Evolutionary conservation across 2,113 vertebrate genomes (phyloP).

Genomic region (Hippocampus mohnikei): DNA sequence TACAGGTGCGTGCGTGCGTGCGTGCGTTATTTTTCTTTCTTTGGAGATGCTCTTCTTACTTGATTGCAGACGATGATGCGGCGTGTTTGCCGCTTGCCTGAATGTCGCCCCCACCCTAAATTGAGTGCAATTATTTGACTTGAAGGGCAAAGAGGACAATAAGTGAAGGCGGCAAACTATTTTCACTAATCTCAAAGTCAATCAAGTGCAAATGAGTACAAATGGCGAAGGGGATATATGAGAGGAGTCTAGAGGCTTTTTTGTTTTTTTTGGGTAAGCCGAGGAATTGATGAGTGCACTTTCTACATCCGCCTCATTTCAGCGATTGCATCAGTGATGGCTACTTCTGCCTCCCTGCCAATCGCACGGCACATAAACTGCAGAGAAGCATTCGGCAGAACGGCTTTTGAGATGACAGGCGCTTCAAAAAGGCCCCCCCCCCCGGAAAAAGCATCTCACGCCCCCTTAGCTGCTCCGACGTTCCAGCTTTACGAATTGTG

Average conservation of each 20-base stretch:
- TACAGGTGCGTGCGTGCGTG: conserved; percentile 85
- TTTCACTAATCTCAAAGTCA: neutral
- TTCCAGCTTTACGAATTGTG: too few species aligned
- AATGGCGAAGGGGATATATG: neutral
- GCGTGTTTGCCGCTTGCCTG: conserved; percentile 17
- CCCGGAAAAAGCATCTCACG: neutral
- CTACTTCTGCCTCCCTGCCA: too few species aligned
- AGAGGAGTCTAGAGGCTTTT: neutral
- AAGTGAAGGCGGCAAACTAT: neutral
- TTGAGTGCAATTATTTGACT: conserved; percentile 30
- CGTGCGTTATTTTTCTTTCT: conserved; percentile 38
- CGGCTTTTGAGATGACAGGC: neutral
- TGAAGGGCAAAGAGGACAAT: neutral
- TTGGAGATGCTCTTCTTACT: conserved; percentile 31
- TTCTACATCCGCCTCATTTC: neutral
- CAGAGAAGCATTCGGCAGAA: too few species aligned
- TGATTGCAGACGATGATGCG: conserved; percentile 42
- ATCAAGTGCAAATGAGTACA: neutral
- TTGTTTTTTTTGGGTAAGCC: neutral
- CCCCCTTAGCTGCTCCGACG: neutral
- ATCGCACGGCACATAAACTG: too few species aligned
- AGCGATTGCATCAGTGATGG: neutral
- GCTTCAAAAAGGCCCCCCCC: neutral
- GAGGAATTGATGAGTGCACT: neutral
- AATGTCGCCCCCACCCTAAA: conserved; percentile 16